Evolutionary conservation across 2,797 vertebrate species (phyloP).

Genomic region (Tarsius wallacei): DNA sequence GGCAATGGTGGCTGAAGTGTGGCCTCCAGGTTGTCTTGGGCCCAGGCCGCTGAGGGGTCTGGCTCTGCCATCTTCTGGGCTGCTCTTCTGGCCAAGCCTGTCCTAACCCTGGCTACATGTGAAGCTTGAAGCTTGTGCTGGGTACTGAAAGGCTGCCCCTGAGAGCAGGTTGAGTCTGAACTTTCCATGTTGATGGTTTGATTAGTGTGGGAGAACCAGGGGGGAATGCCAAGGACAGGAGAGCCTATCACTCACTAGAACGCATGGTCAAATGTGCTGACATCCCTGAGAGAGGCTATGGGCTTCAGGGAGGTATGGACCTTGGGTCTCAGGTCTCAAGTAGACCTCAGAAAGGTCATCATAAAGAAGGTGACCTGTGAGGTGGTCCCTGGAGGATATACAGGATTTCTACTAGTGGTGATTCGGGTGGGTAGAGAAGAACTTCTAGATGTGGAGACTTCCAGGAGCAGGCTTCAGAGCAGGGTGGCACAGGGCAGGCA

Average conservation of each 20-base stretch:
- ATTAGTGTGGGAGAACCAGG: background rate
- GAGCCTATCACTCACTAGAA: background rate
- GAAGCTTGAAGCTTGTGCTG: background rate
- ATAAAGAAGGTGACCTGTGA: background rate
- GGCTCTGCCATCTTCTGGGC: background rate
- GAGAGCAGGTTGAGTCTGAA: background rate
- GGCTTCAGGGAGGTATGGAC: background rate
- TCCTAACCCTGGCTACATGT: rapidly evolving
- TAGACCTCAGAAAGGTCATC: background rate
- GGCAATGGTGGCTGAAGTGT: too few species aligned
- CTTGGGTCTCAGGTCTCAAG: background rate
- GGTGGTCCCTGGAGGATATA: rapidly evolving
- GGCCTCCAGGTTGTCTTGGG: background rate
- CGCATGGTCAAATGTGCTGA: background rate
- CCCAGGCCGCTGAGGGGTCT: too few species aligned
- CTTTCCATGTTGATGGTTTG: background rate
- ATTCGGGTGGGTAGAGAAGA: background rate
- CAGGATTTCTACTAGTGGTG: background rate
- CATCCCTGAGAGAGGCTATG: background rate
- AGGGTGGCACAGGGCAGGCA: background rate
- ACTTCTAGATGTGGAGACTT: background rate
- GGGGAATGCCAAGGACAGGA: background rate
- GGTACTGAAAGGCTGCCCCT: background rate
- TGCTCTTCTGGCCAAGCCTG: background rate
- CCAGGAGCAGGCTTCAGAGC: background rate